phyloP scores from a whole-genome alignment of 92 coral and sea anemone genomes.

The Zoanthus gigantus region DNA sequence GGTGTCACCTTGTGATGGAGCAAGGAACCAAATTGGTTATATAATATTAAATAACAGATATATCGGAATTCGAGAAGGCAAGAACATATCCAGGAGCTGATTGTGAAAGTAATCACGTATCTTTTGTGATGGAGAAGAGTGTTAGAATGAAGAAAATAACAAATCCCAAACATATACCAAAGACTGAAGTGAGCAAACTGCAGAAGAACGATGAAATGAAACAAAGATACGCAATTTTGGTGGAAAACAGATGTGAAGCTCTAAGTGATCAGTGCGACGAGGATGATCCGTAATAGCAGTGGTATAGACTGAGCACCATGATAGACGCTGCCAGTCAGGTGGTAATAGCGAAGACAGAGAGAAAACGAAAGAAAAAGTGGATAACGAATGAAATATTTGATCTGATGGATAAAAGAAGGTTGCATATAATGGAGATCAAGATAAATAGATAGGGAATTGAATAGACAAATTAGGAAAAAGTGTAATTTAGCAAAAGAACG shows the following conservation, averaged over 20 bases:
- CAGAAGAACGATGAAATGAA: background rate
- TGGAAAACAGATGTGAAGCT: background rate
- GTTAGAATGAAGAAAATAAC: background rate
- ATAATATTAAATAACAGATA: background rate
- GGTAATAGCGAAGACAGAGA: too few relatives aligned
- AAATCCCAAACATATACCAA: background rate
- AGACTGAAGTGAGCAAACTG: background rate
- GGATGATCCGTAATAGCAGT: too few relatives aligned
- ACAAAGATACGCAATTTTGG: background rate
- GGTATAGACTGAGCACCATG: too few relatives aligned
- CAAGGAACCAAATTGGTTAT: background rate
- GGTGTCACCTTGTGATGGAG: background rate
- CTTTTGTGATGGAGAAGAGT: background rate
- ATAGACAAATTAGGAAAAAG: too few relatives aligned
- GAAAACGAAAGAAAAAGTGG: too few relatives aligned
- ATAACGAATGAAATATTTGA: too few relatives aligned
- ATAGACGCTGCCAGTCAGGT: too few relatives aligned
- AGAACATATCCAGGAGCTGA: background rate
- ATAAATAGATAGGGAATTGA: too few relatives aligned
- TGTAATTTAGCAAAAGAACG: too few relatives aligned
- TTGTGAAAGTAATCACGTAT: background rate
- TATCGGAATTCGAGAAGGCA: background rate
- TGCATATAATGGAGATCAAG: too few relatives aligned
- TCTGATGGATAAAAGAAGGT: too few relatives aligned
- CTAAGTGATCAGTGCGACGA: too few relatives aligned